Evolutionary conservation across 2,888 invertebrate genomes (phyloP), one percentile per base, ranked within the genome.

Genomic region (Meloe dianella): DNA sequence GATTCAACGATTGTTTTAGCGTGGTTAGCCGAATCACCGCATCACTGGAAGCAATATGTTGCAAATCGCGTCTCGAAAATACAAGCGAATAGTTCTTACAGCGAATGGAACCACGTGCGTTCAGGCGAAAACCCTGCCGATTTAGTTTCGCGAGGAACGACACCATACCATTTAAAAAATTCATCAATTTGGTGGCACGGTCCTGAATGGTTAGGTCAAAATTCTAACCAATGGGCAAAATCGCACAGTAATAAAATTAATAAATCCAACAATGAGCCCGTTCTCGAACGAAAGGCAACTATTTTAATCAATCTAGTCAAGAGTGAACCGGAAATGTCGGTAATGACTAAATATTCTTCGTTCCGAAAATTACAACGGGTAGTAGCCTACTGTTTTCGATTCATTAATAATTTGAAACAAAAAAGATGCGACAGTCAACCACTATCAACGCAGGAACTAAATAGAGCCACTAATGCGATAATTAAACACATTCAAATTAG

Each of bases 1-100:
- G 72, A 77, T 38, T 75, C 74, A 1, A 70, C 63, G 0, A 71
- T 75, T 2, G 65, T 64, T 3, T 47, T 73, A n/a, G 27, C 69
- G 12, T 76, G 74, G 73, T 64, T 76, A 9, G 59, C 56, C 12
- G 64, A 57, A 0, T 29, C 63, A 1, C 68, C 73, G 14, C 14
- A 29, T 22, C 22, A 17, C 4, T 71, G 65, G 65, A 59, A 71
- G 66, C 70, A 66, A 10, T 75, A 74, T 64, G 67, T 74, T 3
- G 62, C 70, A 5, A 73, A 73, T 57, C 58, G 73, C 2, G 68
- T 74, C 10, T 29, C 63, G 9, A 47, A 65, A 59, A 71, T 74
- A 29, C 66, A 69, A 60, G 17, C 32, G 6, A 22, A 63, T 27
- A 71, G 63, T 0, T 35, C 59, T n/a, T 20, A 29, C 2, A 12